Base-by-base conservation (phyloP, 2,113 vertebrate species). In the Nothoprocta pentlandii region DNA sequence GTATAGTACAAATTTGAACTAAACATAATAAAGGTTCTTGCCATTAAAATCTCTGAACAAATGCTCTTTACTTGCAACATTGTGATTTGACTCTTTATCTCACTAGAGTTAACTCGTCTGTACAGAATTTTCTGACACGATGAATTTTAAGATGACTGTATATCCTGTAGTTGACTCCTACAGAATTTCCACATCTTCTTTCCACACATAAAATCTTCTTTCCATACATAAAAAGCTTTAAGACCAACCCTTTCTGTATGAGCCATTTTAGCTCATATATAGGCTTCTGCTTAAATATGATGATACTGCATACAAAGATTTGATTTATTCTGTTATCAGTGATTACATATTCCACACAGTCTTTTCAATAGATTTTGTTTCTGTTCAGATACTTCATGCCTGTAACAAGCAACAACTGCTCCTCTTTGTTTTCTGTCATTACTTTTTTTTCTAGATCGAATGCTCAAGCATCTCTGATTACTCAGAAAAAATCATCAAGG, bases 391-490 rank as follows among this genome's bases (percentile, higher is more conserved):
- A 63, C 32, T 16, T 76, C 80, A 92, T 25, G n/a, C 58, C 14
- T 66, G 41, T 83, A 85, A 79, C 10, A 63, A 13, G 16, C 54
- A 76, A 47, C 47, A 67, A 42, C 68, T 81, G 53, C 93, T 74
- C 76, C 46, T 95, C 53, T 94, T 96, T 8, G 79, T 96, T 58
- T 75, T 85, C 75, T 85, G 11, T 44, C 42, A 12, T 44, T 44
- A 12, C 42, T 44, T 44, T 73, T 75, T 91, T 81, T 34, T 53
- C 51, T 97, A 99, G 99, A 99, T 99, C 53, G 99, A 99, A 97
- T 99, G 99, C 70, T 99, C 99, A 97, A 99, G 99, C 93, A 99
- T 99, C 97, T 99, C 99, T 28, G 99, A 99, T 94, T 99, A 99
- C 96, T 99, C 99, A 7, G 99, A 99, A 98, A 99, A 99, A 98